Base-by-base conservation (phyloP, 2,888 invertebrate species). In the Branchellion lobata region DNA sequence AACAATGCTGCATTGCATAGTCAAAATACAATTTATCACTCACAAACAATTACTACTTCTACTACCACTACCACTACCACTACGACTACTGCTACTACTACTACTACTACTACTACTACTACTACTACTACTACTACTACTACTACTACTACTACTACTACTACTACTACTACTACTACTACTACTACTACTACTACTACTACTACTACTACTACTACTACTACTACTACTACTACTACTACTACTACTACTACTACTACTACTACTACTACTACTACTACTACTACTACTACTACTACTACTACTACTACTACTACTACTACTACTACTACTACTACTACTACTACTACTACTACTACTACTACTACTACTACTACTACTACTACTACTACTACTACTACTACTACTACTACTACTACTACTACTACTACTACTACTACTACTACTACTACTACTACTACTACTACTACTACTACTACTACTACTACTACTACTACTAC, bases 311-410 rank as follows among this genome's bases (percentile, higher is more conserved):
- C 40, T 47, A 74, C 40, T 74, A 47, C 40, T 74, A 74, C 40
- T 74, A 47, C 40, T 74, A 74, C 40, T 74, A 47, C 40, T 74
- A 74, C 40, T 74, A 74, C 40, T 74, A 74, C 21, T 74, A 74
- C 40, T 74, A 74, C 40, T 74, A 74, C 40, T 74, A 74, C 40
- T 74, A 47, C 40, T 74, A 74, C 40, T 74, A 74, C 40, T 74
- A 74, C 40, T 74, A 74, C 40, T 74, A 74, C 40, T 74, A 74
- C 40, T 74, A 74, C 40, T 74, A 74, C 40, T 74, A 74, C 40
- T 74, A 74, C 74, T 74, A 74, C 74, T 74, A 74, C 74, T 74
- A 74, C 74, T 74, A 74, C 74, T 74, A 74, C 74, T 74, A 74
- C 74, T 74, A 74, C 74, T 74, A 74, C 74, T 74, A 74, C 74